Evolutionary conservation across 1,140 invertebrate genomes (phyloP).

Genomic region (Philaenus spumarius): DNA sequence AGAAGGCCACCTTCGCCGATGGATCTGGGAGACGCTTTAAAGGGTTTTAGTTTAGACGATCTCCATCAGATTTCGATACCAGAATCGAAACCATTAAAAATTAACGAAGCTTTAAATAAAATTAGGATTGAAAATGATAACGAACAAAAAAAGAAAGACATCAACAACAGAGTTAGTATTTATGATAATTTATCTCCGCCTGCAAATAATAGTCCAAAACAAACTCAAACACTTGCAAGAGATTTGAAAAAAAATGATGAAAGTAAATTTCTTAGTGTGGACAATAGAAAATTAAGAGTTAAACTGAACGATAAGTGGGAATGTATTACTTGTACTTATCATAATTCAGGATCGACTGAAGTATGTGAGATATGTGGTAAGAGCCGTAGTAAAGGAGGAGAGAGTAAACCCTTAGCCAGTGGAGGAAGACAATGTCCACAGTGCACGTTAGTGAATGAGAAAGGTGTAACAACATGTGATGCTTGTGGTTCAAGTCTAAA

Average conservation of each 20-base stretch:
- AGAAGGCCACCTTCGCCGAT: slow-evolving; percentile 3
- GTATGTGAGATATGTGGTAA: slow-evolving; percentile 77
- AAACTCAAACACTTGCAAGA: not conserved
- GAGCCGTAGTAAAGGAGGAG: slow-evolving; percentile 49
- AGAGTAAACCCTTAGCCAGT: slow-evolving; percentile 57
- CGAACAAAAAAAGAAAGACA: not conserved
- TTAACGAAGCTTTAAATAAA: slow-evolving; percentile 13
- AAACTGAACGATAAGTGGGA: slow-evolving; percentile 46
- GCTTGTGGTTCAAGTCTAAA: slow-evolving; percentile 61
- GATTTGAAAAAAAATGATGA: slow-evolving; percentile 4
- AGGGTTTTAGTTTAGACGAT: slow-evolving; percentile 17
- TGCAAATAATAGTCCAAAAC: slow-evolving; percentile 1
- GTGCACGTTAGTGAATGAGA: slow-evolving; percentile 74
- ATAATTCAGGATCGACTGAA: slow-evolving; percentile 47
- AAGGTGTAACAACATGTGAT: slow-evolving; percentile 54
- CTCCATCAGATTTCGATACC: slow-evolving; percentile 11
- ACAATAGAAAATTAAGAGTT: slow-evolving; percentile 9
- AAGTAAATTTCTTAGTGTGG: not conserved
- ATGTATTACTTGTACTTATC: slow-evolving; percentile 62
- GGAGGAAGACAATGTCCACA: slow-evolving; percentile 67
- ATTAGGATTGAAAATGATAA: not conserved
- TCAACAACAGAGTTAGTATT: slow-evolving; percentile 2
- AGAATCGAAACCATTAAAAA: slow-evolving; percentile 10
- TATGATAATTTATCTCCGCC: slow-evolving; percentile 7
- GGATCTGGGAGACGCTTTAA: slow-evolving; percentile 15